These are phyloP conservation scores for Musca vetustissima DNA, from an alignment of 1,140 invertebrate species.

Conservation along the genomic window DNA sequence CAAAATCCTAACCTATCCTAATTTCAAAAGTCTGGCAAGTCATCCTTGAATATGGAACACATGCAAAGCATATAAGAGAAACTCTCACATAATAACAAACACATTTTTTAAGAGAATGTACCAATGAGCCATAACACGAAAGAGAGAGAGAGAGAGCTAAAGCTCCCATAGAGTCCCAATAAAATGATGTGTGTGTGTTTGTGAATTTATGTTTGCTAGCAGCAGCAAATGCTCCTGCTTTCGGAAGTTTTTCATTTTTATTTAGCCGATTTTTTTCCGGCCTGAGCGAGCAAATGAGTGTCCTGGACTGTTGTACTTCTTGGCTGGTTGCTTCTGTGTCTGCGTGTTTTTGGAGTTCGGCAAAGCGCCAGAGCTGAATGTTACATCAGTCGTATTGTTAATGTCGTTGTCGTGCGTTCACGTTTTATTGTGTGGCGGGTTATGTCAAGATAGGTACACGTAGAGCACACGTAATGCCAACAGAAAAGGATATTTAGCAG, in stretches of 20 bases:
- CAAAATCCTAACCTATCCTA: too few relatives aligned
- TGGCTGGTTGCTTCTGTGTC: too few relatives aligned
- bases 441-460: neutral
- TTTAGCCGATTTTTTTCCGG: slow-evolving; percentile 23
- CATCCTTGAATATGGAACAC: too few relatives aligned
- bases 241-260: slow-evolving; percentile 3
- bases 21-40: too few relatives aligned
- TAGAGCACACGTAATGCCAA: slow-evolving; percentile 5
- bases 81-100: too few relatives aligned
- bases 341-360: slow-evolving; percentile 16
- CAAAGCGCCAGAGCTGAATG: slow-evolving; percentile 20
- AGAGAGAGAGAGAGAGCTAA: neutral
- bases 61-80: too few relatives aligned
- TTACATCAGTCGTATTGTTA: slow-evolving; percentile 30
- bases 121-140: neutral
- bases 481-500: neutral
- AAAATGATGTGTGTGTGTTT: neutral
- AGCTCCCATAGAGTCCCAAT: neutral
- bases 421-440: slow-evolving; percentile 16
- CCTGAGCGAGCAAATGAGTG: neutral
- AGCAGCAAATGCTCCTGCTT: neutral
- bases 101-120: too few relatives aligned
- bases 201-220: slow-evolving; percentile 3
- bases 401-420: slow-evolving; percentile 32
- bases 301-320: slow-evolving; percentile 18